Evolutionary conservation across 2,888 invertebrate genomes (phyloP).

Genomic region (Carpatolechia fugitivella): DNA sequence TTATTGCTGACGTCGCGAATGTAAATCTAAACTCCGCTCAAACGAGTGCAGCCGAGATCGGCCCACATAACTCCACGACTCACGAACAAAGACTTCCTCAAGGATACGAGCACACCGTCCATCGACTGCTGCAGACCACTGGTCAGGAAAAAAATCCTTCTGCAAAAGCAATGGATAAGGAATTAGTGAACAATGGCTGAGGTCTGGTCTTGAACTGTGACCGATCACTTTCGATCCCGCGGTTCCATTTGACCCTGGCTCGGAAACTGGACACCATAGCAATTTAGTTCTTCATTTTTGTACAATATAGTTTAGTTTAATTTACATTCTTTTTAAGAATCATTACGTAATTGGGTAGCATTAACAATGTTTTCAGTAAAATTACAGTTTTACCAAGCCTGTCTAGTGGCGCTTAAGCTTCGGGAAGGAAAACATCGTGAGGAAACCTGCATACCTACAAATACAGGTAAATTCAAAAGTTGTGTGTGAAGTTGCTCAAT

Average conservation of each 20-base stretch:
- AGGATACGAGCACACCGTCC: not conserved
- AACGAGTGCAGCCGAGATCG: not conserved
- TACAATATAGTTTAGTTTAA: not conserved
- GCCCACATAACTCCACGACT: not conserved
- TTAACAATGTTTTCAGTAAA: no score
- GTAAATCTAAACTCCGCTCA: not conserved
- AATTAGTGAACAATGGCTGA: constrained; percentile 5
- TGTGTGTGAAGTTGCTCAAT: no score
- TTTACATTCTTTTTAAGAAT: not conserved
- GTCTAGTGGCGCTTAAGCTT: no score
- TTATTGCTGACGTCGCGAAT: constrained; percentile 2
- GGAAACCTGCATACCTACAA: no score
- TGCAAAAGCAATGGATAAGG: not conserved
- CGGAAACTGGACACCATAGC: constrained; percentile 18
- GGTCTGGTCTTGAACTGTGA: constrained; percentile 23
- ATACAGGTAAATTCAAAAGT: no score
- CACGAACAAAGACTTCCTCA: constrained; percentile 4
- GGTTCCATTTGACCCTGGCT: constrained; percentile 24
- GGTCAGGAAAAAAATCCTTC: not conserved
- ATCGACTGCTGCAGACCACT: not conserved
- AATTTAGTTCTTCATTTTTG: not conserved
- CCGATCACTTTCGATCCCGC: constrained; percentile 20
- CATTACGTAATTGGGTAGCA: not conserved
- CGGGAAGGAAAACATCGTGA: no score
- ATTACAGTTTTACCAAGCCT: no score